phyloP scores from a whole-genome alignment of 2,797 vertebrate species.

The Cottoperca gobio region DNA sequence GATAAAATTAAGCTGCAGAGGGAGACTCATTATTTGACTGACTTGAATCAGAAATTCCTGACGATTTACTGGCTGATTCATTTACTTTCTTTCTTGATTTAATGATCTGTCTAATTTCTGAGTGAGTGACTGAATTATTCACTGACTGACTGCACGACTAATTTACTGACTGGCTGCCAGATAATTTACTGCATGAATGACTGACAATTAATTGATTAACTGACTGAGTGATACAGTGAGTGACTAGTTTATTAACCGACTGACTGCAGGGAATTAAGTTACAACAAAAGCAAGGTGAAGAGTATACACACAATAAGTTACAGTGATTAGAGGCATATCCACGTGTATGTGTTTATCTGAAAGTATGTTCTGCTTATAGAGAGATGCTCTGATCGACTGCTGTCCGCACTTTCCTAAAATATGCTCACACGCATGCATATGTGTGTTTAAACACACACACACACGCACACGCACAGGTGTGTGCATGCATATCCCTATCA shows the following conservation, averaged over 20 bases:
- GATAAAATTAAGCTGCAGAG: slow-evolving; percentile 68
- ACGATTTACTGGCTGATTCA: slow-evolving; percentile 55
- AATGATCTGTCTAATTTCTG: slow-evolving; percentile 53
- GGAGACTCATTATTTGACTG: slow-evolving; percentile 59
- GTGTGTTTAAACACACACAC: neutral
- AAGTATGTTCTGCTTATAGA: slow-evolving; percentile 41
- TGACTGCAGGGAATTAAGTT: slow-evolving; percentile 42
- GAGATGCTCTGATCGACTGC: slow-evolving; percentile 50
- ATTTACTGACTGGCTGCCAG: slow-evolving; percentile 57
- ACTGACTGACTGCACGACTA: slow-evolving; percentile 37
- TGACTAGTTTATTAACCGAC: slow-evolving; percentile 61
- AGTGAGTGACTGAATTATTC: slow-evolving; percentile 46
- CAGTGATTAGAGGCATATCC: neutral
- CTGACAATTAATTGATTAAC: slow-evolving; percentile 67
- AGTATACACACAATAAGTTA: neutral
- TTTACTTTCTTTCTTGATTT: slow-evolving; percentile 41
- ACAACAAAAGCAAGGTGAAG: slow-evolving; percentile 27
- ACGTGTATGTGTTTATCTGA: neutral
- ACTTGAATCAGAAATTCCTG: slow-evolving; percentile 62
- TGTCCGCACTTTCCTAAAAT: slow-evolving; percentile 52
- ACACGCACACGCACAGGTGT: slow-evolving; percentile 12
- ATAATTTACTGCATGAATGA: slow-evolving; percentile 65
- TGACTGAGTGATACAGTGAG: slow-evolving; percentile 59
- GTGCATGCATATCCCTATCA: slow-evolving; percentile 24
- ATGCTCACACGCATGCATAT: slow-evolving; percentile 9